These are phyloP conservation scores for Trematomus bernacchii DNA, from an alignment of 2,797 vertebrate species.

Conservation along the genomic window DNA sequence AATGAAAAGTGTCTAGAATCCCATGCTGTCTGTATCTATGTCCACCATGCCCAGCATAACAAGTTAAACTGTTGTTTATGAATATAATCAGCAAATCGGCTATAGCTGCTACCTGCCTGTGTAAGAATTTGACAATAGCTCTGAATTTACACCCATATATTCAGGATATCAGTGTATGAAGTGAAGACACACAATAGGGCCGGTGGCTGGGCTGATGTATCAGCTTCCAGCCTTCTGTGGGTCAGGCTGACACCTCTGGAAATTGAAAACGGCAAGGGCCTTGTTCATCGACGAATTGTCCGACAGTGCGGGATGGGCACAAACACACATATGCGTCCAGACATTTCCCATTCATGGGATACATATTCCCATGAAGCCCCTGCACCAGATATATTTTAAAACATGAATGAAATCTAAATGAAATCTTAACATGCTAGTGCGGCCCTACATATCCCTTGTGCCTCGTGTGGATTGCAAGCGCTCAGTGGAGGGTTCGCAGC, in stretches of 20 bases:
- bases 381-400: constrained; percentile 70
- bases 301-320: constrained; percentile 40
- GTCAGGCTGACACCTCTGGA: constrained; percentile 80
- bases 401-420: constrained; percentile 86
- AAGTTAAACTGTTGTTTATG: constrained; percentile 72
- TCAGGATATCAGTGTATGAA: constrained; percentile 68
- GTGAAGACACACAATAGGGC: constrained; percentile 74
- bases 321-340: constrained; percentile 38
- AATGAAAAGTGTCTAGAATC: constrained; percentile 43
- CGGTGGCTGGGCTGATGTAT: constrained; percentile 70
- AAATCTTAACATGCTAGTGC: constrained; percentile 78
- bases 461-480: constrained; percentile 38
- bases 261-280: constrained; percentile 80
- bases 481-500: constrained; percentile 60
- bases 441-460: constrained; percentile 42
- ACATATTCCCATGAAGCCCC: constrained; percentile 65
- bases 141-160: constrained; percentile 61
- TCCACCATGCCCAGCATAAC: constrained; percentile 46
- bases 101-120: constrained; percentile 55
- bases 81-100: constrained; percentile 62
- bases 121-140: constrained; percentile 62
- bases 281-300: constrained; percentile 74
- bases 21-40: constrained; percentile 36
- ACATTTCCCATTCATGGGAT: constrained; percentile 79
- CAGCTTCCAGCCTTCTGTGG: constrained; percentile 58